Base-by-base conservation (phyloP, 2,888 invertebrate species). In the Cheilosia pagana region DNA sequence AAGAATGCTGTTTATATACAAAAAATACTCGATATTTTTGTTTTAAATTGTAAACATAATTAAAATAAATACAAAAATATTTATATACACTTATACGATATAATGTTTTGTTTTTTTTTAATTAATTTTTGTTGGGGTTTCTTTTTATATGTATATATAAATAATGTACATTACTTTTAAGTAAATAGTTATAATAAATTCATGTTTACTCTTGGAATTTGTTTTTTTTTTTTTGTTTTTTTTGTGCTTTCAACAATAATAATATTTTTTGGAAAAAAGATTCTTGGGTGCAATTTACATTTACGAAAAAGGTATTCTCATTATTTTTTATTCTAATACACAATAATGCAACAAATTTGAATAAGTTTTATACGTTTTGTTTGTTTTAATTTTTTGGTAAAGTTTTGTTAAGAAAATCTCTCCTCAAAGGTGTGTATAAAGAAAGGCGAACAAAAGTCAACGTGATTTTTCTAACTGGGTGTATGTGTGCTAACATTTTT, bases 31-130 rank as follows among this genome's bases (percentile, higher is more conserved):
- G 21, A 8, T 52, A 52, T 16, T 48, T 70, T 62, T 77, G 14
- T 83, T 70, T 65, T 70, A 63, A 78, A 63, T 72, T 79, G 76
- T 50, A 75, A 81, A 85, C 75, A 75, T 50, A 81, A 76, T 65
- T 79, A 75, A 85, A 75, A 75, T 75, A 81, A 85, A 85, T 85
- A 85, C 71, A 85, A 85, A 85, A 85, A 85, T 85, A 85, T 67
- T 79, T 85, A 85, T 85, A 76, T 85, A 85, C 85, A 85, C 85
- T 76, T 85, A 81, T 71, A 75, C 65, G 74, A 41, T 59, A 57
- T 23, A 55, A 57, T 35, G 16, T 57, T 19, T 57, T 55, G 8
- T 10, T 23, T 50, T 50, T 23, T 23, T 23, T 50, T 53, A 25
- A 35, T 35, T 35, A 3, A 35, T 41, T 48, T 62, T 60, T 78